Evolutionary conservation across 2,113 vertebrate species (phyloP).

Genomic region (Geococcyx californianus): DNA sequence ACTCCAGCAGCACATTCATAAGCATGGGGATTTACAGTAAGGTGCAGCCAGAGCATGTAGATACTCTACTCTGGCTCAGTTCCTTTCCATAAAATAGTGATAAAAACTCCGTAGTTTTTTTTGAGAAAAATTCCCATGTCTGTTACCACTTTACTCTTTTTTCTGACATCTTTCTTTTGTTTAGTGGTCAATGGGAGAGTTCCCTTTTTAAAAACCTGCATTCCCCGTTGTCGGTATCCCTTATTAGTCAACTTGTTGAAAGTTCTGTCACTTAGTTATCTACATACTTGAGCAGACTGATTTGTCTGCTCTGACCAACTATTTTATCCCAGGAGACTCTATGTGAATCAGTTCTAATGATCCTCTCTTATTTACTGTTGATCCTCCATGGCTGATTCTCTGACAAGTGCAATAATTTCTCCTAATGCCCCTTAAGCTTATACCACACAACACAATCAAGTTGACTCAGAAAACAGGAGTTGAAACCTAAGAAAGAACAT

Average conservation of each 20-base stretch:
- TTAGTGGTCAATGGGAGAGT: background rate
- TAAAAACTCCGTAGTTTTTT: background rate
- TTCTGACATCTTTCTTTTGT: background rate
- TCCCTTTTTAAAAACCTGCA: background rate
- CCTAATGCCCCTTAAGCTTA: background rate
- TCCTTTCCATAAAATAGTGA: background rate
- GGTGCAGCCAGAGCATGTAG: background rate
- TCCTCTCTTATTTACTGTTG: conserved; percentile 10
- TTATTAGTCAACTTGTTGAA: background rate
- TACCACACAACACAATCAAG: background rate
- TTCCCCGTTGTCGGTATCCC: background rate
- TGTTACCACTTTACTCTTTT: background rate
- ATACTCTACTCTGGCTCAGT: background rate
- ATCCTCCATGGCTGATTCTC: background rate
- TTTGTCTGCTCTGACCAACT: background rate
- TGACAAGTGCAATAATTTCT: conserved; percentile 21
- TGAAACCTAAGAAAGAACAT: background rate
- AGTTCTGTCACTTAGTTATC: background rate
- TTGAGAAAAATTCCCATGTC: background rate
- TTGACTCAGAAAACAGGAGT: background rate
- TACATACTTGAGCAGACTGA: background rate
- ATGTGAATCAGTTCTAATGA: conserved; percentile 19
- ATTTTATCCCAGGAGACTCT: background rate
- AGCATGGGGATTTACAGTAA: background rate
- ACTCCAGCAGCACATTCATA: background rate